phyloP scores from a whole-genome alignment of 2,113 vertebrate genomes.

The Anas platyrhynchos region DNA sequence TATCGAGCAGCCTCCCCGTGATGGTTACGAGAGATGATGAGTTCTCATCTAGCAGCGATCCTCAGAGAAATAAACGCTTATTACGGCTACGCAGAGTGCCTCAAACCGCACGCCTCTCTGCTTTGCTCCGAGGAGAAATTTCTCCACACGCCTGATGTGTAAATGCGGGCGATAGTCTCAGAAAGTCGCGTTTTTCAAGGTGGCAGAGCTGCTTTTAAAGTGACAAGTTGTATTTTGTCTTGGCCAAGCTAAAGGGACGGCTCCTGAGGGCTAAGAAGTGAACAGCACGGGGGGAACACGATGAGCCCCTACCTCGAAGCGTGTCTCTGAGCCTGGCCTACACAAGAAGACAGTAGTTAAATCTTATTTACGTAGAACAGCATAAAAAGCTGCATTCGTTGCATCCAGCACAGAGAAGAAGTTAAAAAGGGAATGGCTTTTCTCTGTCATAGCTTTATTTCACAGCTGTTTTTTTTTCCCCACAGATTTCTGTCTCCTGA shows the following conservation, averaged over 20 bases:
- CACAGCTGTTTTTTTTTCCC: no score
- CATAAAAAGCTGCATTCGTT: not conserved
- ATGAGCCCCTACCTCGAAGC: accelerated
- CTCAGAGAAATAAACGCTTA: accelerated
- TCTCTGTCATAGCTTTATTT: not conserved
- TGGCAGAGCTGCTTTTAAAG: not conserved
- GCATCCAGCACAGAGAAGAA: not conserved
- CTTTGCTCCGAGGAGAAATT: not conserved
- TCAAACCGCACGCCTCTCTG: not conserved
- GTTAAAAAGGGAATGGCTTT: not conserved
- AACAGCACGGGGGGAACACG: not conserved
- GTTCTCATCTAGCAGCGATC: not conserved
- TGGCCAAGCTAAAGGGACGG: not conserved
- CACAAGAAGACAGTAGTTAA: not conserved
- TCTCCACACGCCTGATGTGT: not conserved
- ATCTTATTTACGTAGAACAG: not conserved
- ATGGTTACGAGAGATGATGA: not conserved
- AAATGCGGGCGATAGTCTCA: not conserved
- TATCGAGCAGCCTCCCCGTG: not conserved
- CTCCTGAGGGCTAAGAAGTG: not conserved
- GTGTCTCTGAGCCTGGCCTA: accelerated
- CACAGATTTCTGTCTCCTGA: not conserved
- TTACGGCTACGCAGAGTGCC: not conserved
- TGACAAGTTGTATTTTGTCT: not conserved
- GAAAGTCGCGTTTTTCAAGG: not conserved